Conservation (phyloP, 2,797 vertebrate species). For the Chaunax sp. region DNA sequence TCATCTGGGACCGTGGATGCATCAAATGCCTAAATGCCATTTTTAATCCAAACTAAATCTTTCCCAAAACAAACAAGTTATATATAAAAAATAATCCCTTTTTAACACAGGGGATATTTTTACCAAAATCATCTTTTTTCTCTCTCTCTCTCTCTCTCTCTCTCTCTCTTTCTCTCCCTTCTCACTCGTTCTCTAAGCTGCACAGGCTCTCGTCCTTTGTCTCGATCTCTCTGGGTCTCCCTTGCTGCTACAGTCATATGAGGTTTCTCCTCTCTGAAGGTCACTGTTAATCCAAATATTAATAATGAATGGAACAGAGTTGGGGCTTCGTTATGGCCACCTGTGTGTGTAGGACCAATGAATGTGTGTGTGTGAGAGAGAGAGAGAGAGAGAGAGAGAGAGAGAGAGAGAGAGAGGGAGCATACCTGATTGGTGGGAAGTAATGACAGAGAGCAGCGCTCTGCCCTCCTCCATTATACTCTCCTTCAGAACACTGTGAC, state of each 20-base stretch:
- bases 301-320: conserved; percentile 69
- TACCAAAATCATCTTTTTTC: no score
- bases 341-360: conserved; percentile 36
- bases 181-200: no score
- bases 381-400: conserved; percentile 14
- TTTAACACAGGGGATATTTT: no score
- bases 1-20: no score
- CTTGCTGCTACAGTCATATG: conserved; percentile 52
- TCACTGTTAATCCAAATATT: conserved; percentile 72
- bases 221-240: conserved; percentile 28
- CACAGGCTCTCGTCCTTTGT: conserved; percentile 23
- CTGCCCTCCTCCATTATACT: conserved; percentile 91
- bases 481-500: conserved; percentile 91
- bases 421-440: conserved; percentile 94
- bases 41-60: no score
- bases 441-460: conserved; percentile 91
- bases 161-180: no score
- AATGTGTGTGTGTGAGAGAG: background rate
- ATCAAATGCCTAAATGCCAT: no score
- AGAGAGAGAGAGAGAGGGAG: conserved; percentile 1
- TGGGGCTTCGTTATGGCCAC: conserved; percentile 59
- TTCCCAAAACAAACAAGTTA: no score
- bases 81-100: no score
- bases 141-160: no score
- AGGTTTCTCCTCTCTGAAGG: conserved; percentile 64